Evolutionary conservation across 2,113 vertebrate genomes (phyloP).

Genomic region (Pseudolaguvia tuberculata): DNA sequence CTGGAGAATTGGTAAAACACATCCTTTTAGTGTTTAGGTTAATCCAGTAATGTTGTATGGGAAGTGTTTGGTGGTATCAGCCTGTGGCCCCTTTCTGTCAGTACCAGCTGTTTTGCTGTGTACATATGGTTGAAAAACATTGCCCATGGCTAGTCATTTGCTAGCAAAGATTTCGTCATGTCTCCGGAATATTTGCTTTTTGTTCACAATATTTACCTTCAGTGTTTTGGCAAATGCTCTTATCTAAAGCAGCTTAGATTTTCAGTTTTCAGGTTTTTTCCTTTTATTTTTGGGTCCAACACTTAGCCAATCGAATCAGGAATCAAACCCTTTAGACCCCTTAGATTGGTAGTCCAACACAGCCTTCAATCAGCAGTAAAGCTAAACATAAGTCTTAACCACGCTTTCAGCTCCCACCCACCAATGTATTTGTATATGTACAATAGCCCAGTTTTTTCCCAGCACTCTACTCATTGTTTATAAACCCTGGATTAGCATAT

Average conservation of each 20-base stretch:
- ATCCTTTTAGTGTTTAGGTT: constrained; percentile 20
- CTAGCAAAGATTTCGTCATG: background rate
- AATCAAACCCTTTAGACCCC: no score
- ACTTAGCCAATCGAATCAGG: no score
- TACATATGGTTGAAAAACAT: constrained; percentile 26
- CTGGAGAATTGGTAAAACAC: constrained; percentile 13
- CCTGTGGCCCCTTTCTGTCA: constrained; percentile 22
- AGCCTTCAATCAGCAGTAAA: no score
- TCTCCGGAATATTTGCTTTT: background rate
- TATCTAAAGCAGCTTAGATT: no score
- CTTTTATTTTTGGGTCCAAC: no score
- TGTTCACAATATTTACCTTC: no score
- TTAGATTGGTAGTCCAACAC: no score
- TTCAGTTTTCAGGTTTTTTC: no score
- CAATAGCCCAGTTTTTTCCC: background rate
- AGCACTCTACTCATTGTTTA: background rate
- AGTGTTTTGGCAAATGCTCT: no score
- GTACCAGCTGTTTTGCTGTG: constrained; percentile 56
- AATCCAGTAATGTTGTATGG: constrained; percentile 27
- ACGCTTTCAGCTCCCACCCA: no score
- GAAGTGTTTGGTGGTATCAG: constrained; percentile 51
- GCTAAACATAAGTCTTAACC: no score
- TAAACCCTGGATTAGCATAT: constrained; percentile 33
- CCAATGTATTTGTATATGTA: no score
- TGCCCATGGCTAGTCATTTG: background rate